Conservation (phyloP, 1,140 invertebrate genomes). For the Pseudomyrmex flavicornis region DNA sequence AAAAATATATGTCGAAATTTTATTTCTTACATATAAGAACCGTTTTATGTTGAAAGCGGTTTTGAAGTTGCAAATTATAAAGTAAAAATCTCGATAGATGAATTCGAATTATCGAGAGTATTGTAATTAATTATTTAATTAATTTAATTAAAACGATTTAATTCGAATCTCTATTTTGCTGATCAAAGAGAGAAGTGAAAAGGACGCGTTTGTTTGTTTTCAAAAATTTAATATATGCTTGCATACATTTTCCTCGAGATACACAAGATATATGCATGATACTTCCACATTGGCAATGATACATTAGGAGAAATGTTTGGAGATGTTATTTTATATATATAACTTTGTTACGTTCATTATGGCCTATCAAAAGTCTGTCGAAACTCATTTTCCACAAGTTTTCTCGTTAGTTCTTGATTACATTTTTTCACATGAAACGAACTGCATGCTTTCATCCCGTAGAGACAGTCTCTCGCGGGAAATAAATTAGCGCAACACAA, state of each 20-base stretch:
- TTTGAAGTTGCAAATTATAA: background rate
- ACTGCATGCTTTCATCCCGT: slow-evolving; percentile 36
- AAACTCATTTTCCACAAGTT: background rate
- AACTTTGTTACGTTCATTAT: slow-evolving; percentile 2
- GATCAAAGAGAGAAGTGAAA: background rate
- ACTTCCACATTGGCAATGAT: slow-evolving; percentile 1
- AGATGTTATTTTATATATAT: background rate
- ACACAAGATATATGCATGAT: slow-evolving; percentile 33
- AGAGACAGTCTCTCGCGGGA: background rate
- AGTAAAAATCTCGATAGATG: background rate
- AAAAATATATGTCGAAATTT: slow-evolving; percentile 30
- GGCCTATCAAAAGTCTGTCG: background rate
- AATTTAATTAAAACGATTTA: background rate
- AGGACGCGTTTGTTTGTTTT: background rate
- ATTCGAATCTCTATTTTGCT: background rate
- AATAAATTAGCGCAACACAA: slow-evolving; percentile 25
- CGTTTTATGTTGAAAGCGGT: background rate
- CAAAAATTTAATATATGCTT: background rate
- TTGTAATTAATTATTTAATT: too few relatives aligned
- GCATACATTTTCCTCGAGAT: slow-evolving; percentile 10
- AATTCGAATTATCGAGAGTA: too few relatives aligned
- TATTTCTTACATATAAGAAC: background rate
- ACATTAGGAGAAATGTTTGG: background rate
- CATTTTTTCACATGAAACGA: background rate
- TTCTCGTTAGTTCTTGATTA: slow-evolving; percentile 15